phyloP scores from a whole-genome alignment of 2,888 invertebrate species.

The Operophtera brumata region DNA sequence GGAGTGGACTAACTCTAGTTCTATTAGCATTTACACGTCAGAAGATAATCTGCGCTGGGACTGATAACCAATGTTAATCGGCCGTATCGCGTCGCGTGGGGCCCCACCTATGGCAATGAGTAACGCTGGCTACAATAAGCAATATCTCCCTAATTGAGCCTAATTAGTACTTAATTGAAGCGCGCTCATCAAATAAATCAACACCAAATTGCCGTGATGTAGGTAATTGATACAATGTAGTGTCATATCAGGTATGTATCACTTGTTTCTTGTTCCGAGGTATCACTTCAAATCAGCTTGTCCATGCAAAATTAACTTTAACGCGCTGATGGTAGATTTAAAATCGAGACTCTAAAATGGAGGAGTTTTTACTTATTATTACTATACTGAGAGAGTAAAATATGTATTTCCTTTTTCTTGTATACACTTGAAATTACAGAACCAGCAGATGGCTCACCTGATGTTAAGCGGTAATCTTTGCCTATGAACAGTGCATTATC shows the following conservation, averaged over 20 bases:
- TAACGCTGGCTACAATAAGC: neutral
- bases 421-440: too few relatives aligned
- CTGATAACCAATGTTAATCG: too few relatives aligned
- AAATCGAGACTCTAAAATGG: neutral
- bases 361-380: too few relatives aligned
- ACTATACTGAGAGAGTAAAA: too few relatives aligned
- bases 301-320: neutral
- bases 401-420: too few relatives aligned
- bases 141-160: conserved; percentile 34
- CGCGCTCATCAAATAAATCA: conserved; percentile 48
- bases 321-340: neutral
- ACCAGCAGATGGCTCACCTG: too few relatives aligned
- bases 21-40: too few relatives aligned
- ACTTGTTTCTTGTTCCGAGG: too few relatives aligned
- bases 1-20: too few relatives aligned
- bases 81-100: neutral
- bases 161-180: conserved; percentile 47
- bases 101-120: neutral
- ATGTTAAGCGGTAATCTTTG: too few relatives aligned
- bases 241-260: neutral
- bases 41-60: too few relatives aligned
- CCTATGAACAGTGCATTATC: too few relatives aligned
- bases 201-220: conserved; percentile 31
- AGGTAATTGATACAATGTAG: conserved; percentile 20
- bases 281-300: neutral